Conservation (phyloP, 2,888 invertebrate genomes). For the Polyploca ridens region DNA sequence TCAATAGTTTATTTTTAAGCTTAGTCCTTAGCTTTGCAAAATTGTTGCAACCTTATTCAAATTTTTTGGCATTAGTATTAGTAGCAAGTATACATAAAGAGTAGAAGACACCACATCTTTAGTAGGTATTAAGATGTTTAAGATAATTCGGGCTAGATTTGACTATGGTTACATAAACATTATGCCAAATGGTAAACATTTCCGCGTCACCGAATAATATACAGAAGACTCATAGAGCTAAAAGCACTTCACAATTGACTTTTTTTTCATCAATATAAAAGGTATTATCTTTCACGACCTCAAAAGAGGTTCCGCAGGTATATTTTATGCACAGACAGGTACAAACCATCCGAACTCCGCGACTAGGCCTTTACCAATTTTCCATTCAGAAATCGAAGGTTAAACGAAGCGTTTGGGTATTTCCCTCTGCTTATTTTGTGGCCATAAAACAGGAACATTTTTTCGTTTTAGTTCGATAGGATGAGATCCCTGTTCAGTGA, state of each 20-base stretch:
- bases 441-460: slow-evolving; percentile 10
- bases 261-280: slow-evolving; percentile 7
- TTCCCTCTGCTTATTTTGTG: slow-evolving; percentile 39
- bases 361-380: slow-evolving; percentile 53
- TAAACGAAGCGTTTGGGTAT: slow-evolving; percentile 75
- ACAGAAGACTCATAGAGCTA: neutral
- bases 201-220: neutral
- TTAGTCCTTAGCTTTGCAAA: neutral
- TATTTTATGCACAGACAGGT: slow-evolving; percentile 18
- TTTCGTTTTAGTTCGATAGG: slow-evolving; percentile 8
- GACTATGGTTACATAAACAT: neutral
- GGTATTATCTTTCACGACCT: slow-evolving; percentile 11
- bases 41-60: neutral
- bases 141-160: neutral
- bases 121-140: neutral
- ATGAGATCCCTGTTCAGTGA: neutral
- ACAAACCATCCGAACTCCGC: slow-evolving; percentile 23
- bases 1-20: neutral
- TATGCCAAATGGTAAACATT: neutral
- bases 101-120: too few species aligned
- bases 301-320: slow-evolving; percentile 11
- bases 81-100: too few species aligned
- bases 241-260: slow-evolving; percentile 4
- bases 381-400: slow-evolving; percentile 75
- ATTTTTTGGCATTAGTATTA: neutral